Base-by-base conservation (phyloP, 2,797 vertebrate genomes). In the Petrocephalus schoutedeni region DNA sequence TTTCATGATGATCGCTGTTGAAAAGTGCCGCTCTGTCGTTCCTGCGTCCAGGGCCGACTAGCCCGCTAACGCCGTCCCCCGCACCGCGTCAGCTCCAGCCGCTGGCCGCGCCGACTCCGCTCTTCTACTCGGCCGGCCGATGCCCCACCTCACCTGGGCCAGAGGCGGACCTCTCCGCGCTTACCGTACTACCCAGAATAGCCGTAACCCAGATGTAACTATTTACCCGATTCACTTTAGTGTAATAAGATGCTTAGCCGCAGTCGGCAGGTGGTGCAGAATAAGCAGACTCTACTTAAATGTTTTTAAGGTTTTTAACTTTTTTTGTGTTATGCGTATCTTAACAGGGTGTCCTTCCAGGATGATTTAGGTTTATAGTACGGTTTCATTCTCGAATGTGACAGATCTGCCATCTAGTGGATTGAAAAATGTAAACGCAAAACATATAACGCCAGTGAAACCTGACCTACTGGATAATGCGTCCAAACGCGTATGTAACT, bases 81-180 rank as follows among this genome's bases (percentile, higher is more conserved):
- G 32, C 45, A 19, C 16, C 3, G 57, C 45, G 9, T 45, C 83
- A 28, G 51, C 19, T 9, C 45, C 41, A 51, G 49, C 71, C 5
- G 10, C 67, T 0, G 59, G 41, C 71, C 4, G 21, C 51, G 19
- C 53, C 21, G 36, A 36, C 32, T 41, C 36, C 4, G 8, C 1
- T 53, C 19, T 71, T 57, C 59, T 87, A 53, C 77, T 19, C 71
- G 49, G 28, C 51, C 88, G 54, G 80, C 51, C 58, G 28, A 77
- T 41, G 80, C 88, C 80, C 88, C 88, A 89, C 86, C 80, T 89
- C 88, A 89, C 88, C 88, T 89, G 88, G 9, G 53, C 49, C 53
- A n/a, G 86, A 59, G 84, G 84, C 84, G 56, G 84, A 59, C 51
- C 54, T 54, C 36, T 3, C 21, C 2, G 49, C 32, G 19, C 59